Conservation (phyloP, 2,113 vertebrate species). For the Geothlypis trichas region DNA sequence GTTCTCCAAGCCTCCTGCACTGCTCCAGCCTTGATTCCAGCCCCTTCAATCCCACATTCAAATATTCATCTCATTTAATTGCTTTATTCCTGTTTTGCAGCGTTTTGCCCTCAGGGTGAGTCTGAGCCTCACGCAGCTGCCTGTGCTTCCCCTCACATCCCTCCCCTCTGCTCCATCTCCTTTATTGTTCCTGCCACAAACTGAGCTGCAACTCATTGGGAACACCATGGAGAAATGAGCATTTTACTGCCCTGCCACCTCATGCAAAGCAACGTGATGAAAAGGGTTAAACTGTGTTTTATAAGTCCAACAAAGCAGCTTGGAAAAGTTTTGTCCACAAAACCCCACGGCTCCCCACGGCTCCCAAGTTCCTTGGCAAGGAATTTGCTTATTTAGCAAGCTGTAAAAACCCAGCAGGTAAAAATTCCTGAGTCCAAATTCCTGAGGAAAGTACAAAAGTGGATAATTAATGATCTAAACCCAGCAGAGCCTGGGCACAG, state of each 20-base stretch:
- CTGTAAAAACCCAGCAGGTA: not conserved
- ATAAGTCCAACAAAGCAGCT: not conserved
- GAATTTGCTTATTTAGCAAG: not conserved
- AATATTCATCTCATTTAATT: not conserved
- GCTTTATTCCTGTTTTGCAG: not conserved
- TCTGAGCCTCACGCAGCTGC: not conserved
- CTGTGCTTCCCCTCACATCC: not conserved
- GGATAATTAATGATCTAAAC: not conserved
- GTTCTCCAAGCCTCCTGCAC: not conserved
- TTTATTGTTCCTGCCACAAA: not conserved
- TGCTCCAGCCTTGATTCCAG: not conserved
- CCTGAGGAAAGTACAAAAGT: not conserved
- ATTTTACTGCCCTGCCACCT: not conserved
- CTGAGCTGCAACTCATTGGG: not conserved
- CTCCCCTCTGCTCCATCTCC: not conserved
- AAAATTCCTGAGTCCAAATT: not conserved
- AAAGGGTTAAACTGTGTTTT: not conserved
- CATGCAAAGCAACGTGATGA: fast-evolving
- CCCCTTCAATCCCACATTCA: not conserved
- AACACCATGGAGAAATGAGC: fast-evolving
- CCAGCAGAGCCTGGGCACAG: not conserved
- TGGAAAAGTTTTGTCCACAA: not conserved
- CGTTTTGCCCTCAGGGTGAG: not conserved
- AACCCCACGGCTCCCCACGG: fast-evolving
- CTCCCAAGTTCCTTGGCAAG: not conserved